Conservation (phyloP, 2,797 vertebrate species). For the Chanos chanos region DNA sequence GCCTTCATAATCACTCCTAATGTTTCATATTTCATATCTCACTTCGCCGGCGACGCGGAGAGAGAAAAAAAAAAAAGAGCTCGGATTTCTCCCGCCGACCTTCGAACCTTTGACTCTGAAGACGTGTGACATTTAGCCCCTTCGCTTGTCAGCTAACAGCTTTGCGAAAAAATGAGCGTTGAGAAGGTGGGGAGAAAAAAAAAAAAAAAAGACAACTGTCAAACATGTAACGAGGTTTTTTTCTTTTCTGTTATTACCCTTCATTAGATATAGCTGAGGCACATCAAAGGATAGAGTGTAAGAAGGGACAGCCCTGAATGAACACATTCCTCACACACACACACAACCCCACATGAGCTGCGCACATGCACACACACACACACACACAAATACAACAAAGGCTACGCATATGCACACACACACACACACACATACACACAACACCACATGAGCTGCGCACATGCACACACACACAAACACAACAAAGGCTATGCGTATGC, state of each 20-base stretch:
- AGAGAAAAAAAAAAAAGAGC: not conserved
- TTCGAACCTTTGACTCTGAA: slow-evolving; percentile 20
- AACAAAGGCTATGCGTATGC: no score
- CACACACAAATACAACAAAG: not conserved
- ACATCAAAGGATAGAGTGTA: slow-evolving; percentile 32
- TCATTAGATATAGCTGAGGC: slow-evolving; percentile 25
- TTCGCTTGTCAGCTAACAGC: slow-evolving; percentile 20
- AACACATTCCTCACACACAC: slow-evolving; percentile 21
- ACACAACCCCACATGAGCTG: no score
- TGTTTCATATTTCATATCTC: slow-evolving; percentile 21
- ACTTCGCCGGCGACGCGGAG: not conserved
- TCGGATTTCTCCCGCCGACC: slow-evolving; percentile 22
- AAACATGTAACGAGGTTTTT: slow-evolving; percentile 22
- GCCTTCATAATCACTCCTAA: slow-evolving; percentile 53
- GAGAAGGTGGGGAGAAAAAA: not conserved
- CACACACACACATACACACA: slow-evolving; percentile 22
- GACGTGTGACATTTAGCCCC: slow-evolving; percentile 20
- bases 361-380: slow-evolving; percentile 20
- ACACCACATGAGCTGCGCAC: no score
- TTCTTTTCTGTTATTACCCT: slow-evolving; percentile 23
- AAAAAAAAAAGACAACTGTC: no score
- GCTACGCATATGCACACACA: not conserved
- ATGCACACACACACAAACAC: no score
- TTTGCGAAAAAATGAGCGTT: not conserved
- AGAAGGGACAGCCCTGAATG: slow-evolving; percentile 15